Percentiles rank a stretch among this genome's conserved stretches.
phyloP scores from a whole-genome alignment of 2,888 invertebrate species.

The Sepiola atlantica region DNA sequence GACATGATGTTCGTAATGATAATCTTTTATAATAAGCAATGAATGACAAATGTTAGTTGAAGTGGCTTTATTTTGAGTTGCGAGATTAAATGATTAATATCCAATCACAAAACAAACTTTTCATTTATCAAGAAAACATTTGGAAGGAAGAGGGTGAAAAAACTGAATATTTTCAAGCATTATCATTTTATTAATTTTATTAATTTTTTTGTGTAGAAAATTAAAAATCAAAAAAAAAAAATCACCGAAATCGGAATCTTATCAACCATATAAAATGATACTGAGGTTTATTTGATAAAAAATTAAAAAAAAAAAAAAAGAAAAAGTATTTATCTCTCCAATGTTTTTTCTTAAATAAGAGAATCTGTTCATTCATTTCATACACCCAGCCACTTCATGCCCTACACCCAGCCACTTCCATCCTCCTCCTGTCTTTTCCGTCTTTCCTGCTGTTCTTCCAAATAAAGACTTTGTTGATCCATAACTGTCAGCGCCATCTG shows the following conservation, averaged over 20 bases:
- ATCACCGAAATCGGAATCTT: background rate
- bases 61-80: background rate
- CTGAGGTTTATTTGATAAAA: background rate
- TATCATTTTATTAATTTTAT: background rate
- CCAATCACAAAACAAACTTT: background rate
- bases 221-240: background rate
- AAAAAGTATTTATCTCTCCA: background rate
- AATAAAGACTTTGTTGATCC: constrained; percentile 32
- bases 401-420: background rate
- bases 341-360: background rate
- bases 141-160: background rate
- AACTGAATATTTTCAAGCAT: background rate
- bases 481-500: constrained; percentile 32
- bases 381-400: background rate
- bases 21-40: background rate
- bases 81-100: background rate
- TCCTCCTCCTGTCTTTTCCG: background rate
- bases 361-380: background rate
- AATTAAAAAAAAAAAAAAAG: background rate
- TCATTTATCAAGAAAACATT: background rate
- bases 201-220: background rate
- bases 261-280: background rate
- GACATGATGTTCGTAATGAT: no score
- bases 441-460: background rate
- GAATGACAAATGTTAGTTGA: background rate